Conservation (phyloP, 2,113 vertebrate species). For the Ictalurus furcatus region DNA sequence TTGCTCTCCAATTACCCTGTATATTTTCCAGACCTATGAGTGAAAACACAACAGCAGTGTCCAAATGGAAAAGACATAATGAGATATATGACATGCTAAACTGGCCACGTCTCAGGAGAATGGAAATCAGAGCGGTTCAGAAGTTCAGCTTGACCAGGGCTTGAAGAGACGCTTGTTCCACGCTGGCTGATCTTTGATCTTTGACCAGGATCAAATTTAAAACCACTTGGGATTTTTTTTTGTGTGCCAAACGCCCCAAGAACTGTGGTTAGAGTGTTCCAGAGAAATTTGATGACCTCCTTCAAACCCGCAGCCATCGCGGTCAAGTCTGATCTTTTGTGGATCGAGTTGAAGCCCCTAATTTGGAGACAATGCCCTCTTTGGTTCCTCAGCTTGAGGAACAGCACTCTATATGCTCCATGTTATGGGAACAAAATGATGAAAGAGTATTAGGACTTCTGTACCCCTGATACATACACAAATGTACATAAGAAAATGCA, state of each 20-base stretch:
- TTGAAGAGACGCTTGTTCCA: slow-evolving; percentile 32
- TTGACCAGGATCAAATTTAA: slow-evolving; percentile 49
- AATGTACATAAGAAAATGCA: neutral
- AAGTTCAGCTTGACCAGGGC: slow-evolving; percentile 42
- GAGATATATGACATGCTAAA: slow-evolving; percentile 44
- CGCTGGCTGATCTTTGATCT: slow-evolving; percentile 28
- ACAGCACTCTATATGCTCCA: slow-evolving; percentile 22
- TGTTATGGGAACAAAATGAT: slow-evolving; percentile 18
- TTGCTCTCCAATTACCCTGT: slow-evolving; percentile 22
- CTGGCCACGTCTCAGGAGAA: slow-evolving; percentile 24
- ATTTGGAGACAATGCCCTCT: slow-evolving; percentile 48
- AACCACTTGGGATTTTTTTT: slow-evolving; percentile 36
- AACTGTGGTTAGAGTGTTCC: slow-evolving; percentile 40
- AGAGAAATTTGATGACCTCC: slow-evolving; percentile 41
- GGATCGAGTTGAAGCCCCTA: slow-evolving; percentile 24
- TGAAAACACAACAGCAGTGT: slow-evolving; percentile 33
- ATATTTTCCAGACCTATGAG: slow-evolving; percentile 36
- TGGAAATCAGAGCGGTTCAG: slow-evolving; percentile 33
- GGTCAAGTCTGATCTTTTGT: slow-evolving; percentile 33
- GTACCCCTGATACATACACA: slow-evolving; percentile 17
- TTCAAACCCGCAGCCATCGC: slow-evolving; percentile 39
- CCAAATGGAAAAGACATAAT: slow-evolving; percentile 42
- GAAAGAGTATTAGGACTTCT: slow-evolving; percentile 1
- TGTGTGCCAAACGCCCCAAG: slow-evolving; percentile 17
- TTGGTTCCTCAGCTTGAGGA: slow-evolving; percentile 28